These are phyloP conservation scores for Scolanthus callimorphus DNA, from an alignment of 92 coral and sea anemone genomes.

Conservation along the genomic window DNA sequence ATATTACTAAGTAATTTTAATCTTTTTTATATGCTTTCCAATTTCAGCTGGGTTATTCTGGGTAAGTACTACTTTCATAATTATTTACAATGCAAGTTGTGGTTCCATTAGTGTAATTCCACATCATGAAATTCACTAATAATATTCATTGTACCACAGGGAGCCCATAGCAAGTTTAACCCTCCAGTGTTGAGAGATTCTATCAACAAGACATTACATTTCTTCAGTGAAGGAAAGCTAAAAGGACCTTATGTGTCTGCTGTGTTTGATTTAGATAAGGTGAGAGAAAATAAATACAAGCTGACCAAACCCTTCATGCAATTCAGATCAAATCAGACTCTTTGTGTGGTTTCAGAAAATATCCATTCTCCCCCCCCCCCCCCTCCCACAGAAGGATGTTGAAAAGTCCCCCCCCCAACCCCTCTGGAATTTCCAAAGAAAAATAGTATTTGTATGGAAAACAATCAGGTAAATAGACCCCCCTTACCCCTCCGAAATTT, in stretches of 20 bases:
- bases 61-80: slow-evolving; percentile 32
- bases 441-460: too few species aligned
- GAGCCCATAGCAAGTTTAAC: slow-evolving; percentile 72
- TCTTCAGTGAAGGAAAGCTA: slow-evolving; percentile 54
- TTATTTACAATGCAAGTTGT: background rate
- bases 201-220: slow-evolving; percentile 48
- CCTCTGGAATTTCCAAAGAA: too few species aligned
- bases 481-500: too few species aligned
- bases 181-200: slow-evolving; percentile 65
- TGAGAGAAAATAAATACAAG: too few species aligned
- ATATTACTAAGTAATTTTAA: background rate
- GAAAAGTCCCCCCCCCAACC: too few species aligned
- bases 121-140: too few species aligned
- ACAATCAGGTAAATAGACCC: too few species aligned
- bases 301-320: too few species aligned
- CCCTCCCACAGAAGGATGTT: too few species aligned
- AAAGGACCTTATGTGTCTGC: slow-evolving; percentile 85
- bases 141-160: slow-evolving; percentile 33
- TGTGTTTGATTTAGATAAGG: slow-evolving; percentile 70
- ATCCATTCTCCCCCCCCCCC: too few species aligned
- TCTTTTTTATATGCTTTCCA: background rate
- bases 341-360: too few species aligned
- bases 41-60: slow-evolving; percentile 76
- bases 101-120: background rate
- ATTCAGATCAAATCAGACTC: too few species aligned